These are phyloP conservation scores for Hyles vespertilio DNA, from an alignment of 1,140 invertebrate genomes.

Conservation along the genomic window DNA sequence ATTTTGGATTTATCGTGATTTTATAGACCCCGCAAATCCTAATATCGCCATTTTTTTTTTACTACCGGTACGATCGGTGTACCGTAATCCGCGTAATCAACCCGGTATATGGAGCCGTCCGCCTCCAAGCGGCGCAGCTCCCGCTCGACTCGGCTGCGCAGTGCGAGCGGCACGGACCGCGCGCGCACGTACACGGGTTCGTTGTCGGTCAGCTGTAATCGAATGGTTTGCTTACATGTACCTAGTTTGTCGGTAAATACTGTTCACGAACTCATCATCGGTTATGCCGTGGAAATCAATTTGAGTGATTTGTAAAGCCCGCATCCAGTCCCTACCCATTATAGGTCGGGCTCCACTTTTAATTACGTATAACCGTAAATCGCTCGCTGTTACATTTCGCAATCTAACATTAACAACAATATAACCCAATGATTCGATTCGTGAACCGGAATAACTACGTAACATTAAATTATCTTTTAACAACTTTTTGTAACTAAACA, in stretches of 20 bases:
- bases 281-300: constrained; percentile 20
- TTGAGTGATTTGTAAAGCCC: constrained; percentile 5
- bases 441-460: constrained; percentile 13
- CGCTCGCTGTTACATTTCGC: neutral
- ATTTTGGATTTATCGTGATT: constrained; percentile 31
- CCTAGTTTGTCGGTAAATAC: constrained; percentile 31
- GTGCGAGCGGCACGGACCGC: constrained; percentile 43
- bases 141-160: constrained; percentile 46
- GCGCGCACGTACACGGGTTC: constrained; percentile 37
- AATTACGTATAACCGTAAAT: constrained; percentile 31
- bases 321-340: constrained; percentile 9
- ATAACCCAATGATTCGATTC: constrained; percentile 17
- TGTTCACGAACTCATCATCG: constrained; percentile 18
- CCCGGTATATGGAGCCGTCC: constrained; percentile 32
- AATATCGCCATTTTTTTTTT: constrained; percentile 29
- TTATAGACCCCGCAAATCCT: constrained; percentile 34
- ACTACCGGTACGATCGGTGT: constrained; percentile 32
- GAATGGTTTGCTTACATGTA: constrained; percentile 25
- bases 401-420: constrained; percentile 8
- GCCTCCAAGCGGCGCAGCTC: constrained; percentile 51
- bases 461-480: constrained; percentile 12
- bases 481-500: constrained; percentile 1
- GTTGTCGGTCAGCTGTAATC: constrained; percentile 26
- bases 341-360: constrained; percentile 26
- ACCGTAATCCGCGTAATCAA: constrained; percentile 32